Percentiles rank a stretch among this genome's conserved stretches.
Evolutionary conservation across 1,140 invertebrate species (phyloP).

Genomic region (Aleiodes sp.): DNA sequence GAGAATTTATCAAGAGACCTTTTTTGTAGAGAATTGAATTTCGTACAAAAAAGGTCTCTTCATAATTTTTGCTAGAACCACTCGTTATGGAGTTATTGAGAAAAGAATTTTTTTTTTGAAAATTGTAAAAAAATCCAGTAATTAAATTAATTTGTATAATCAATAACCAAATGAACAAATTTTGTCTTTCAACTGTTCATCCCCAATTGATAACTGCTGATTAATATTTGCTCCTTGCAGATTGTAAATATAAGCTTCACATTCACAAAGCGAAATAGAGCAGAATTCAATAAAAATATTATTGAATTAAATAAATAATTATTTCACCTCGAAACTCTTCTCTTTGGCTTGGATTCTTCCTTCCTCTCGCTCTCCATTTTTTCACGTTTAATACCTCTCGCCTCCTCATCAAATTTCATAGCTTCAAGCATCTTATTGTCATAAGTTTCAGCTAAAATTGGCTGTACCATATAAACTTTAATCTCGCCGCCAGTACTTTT

Average conservation of each 20-base stretch:
- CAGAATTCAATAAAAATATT: conserved; percentile 33
- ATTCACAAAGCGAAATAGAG: conserved; percentile 59
- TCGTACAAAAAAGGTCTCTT: too few species aligned
- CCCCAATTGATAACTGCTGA: conserved; percentile 51
- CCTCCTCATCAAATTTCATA: conserved; percentile 53
- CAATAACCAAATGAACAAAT: conserved; percentile 57
- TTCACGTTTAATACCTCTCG: conserved; percentile 50
- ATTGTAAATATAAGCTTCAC: conserved; percentile 53
- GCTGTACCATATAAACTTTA: conserved; percentile 60
- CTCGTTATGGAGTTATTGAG: too few species aligned
- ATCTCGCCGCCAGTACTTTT: conserved; percentile 61
- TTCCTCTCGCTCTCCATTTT: conserved; percentile 54
- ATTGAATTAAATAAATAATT: conserved; percentile 18
- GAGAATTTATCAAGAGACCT: too few species aligned
- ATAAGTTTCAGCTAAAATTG: conserved; percentile 59
- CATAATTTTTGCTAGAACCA: too few species aligned
- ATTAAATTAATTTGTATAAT: conserved; percentile 48
- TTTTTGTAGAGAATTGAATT: too few species aligned
- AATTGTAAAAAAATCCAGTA: neutral
- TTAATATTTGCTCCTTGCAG: conserved; percentile 62
- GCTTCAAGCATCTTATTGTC: conserved; percentile 65
- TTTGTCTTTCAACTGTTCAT: conserved; percentile 46
- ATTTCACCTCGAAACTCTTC: conserved; percentile 59
- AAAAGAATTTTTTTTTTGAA: too few species aligned
- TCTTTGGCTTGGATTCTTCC: conserved; percentile 62